Base-by-base conservation (phyloP, 2,113 vertebrate genomes). In the Chaetura pelagica region DNA sequence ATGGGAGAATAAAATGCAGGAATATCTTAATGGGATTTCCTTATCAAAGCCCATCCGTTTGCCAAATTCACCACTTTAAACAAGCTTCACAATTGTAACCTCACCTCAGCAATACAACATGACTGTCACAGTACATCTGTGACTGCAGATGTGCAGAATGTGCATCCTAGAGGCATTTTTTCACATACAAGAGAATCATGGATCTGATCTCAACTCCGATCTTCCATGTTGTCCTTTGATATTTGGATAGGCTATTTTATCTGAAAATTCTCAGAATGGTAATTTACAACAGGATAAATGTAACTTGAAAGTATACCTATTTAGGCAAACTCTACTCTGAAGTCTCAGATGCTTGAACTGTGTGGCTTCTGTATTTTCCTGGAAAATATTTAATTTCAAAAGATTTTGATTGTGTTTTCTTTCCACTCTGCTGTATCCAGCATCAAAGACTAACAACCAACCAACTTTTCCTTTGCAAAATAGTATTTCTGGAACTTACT, bases 381-480 rank as follows among this genome's bases (percentile, higher is more conserved):
- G 2, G 26, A 24, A 86, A 49, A 44, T 3, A 34, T 2, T 84
- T 46, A 2, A 38, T 32, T 71, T 4, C 4, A 52, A 68, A 57
- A 0, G 0, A 72, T 27, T 15, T 2, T 18, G 13, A 29, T 1
- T 9, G 15, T 10, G 16, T 48, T 90, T 66, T 38, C 49, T 62
- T 95, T 57, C 42, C n/a, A 16, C 4, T 6, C 29, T 12, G 17
- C 34, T 21, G 10, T 10, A 89, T 21, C 17, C 34, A 46, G 58
- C 44, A 38, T 15, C 61, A 78, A 48, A 51, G 58, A 51, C 21
- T 38, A 64, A 71, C 8, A 29, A 9, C 27, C 6, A 52, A 32
- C 1, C 59, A 22, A 76, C 4, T 5, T 6, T 35, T 82, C 18
- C 34, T 82, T 72, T 82, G 38, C 48, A 55, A 69, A 67, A 55